A percentile compares a stretch with the other conserved stretches of the same genome.
Conservation (phyloP, 1,140 invertebrate genomes). For the Akabosia matsudoensis region DNA sequence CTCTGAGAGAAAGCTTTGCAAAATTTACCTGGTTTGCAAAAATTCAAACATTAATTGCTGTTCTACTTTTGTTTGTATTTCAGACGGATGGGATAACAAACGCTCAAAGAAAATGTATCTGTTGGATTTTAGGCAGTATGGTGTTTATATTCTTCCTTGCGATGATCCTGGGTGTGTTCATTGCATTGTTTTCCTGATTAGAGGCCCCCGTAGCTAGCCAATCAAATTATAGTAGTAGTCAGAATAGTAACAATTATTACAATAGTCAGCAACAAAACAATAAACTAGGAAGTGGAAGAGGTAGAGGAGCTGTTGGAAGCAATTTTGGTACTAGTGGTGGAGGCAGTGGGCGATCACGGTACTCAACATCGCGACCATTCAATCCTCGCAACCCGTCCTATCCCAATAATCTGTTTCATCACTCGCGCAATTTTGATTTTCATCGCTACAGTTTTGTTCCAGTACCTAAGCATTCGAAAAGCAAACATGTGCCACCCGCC, state of each 20-base stretch:
- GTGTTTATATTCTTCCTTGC: constrained; percentile 44
- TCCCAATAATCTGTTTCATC: constrained; percentile 9
- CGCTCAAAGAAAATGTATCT: constrained; percentile 42
- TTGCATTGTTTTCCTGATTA: constrained; percentile 43
- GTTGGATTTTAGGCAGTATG: constrained; percentile 44
- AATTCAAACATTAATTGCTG: background rate
- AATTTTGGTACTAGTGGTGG: background rate
- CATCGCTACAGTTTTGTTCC: constrained; percentile 7
- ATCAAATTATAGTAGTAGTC: constrained; percentile 2
- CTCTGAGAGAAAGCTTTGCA: background rate
- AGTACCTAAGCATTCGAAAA: background rate
- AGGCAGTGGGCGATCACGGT: background rate
- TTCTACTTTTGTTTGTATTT: constrained; percentile 3
- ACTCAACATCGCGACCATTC: background rate
- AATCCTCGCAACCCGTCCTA: constrained; percentile 16
- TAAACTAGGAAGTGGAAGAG: background rate
- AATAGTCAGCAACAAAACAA: constrained; percentile 11
- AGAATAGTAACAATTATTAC: background rate
- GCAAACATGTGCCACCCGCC: background rate
- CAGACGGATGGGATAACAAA: constrained; percentile 44
- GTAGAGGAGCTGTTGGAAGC: background rate
- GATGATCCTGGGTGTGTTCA: constrained; percentile 45
- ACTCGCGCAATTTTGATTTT: background rate
- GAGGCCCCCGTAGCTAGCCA: constrained; percentile 25
- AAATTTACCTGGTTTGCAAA: background rate